Evolutionary conservation across 2,113 vertebrate genomes (phyloP).

Genomic region (Oreochromis niloticus): DNA sequence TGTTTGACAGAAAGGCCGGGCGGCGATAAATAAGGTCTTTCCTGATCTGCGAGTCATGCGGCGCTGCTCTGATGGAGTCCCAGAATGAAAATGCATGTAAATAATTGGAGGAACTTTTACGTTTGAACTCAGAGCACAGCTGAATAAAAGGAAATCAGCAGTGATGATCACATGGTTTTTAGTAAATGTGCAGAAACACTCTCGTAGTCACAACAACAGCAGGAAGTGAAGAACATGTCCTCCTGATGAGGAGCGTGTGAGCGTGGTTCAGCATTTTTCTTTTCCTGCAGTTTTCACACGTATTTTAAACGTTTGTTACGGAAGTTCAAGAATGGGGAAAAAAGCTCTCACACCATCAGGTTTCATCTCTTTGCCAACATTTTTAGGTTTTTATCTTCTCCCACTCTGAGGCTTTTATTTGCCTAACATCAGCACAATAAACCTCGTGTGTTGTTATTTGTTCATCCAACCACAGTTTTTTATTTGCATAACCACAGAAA

Average conservation of each 20-base stretch:
- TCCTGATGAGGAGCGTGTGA: not conserved
- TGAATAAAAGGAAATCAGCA: not conserved
- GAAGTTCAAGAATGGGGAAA: not conserved
- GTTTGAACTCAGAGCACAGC: not conserved
- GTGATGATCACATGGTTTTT: not conserved
- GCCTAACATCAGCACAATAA: not conserved
- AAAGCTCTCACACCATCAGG: not conserved
- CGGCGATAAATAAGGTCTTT: not conserved
- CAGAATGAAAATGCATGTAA: not conserved
- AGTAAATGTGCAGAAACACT: not conserved
- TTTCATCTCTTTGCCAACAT: not conserved
- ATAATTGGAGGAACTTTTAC: not conserved
- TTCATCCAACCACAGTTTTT: not conserved
- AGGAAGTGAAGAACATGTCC: not conserved
- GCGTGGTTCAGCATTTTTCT: not conserved
- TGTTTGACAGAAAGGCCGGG: not conserved
- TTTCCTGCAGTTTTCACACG: not conserved
- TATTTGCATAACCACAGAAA: not conserved
- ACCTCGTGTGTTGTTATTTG: not conserved
- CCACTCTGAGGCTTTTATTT: not conserved
- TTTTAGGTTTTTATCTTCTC: not conserved
- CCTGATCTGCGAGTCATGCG: not conserved
- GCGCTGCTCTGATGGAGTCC: not conserved
- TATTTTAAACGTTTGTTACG: fast-evolving
- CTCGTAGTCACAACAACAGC: not conserved